Percentiles rank a stretch among this genome's conserved stretches.
phyloP scores from a whole-genome alignment of 2,888 invertebrate species.

The Chirona hameri region DNA sequence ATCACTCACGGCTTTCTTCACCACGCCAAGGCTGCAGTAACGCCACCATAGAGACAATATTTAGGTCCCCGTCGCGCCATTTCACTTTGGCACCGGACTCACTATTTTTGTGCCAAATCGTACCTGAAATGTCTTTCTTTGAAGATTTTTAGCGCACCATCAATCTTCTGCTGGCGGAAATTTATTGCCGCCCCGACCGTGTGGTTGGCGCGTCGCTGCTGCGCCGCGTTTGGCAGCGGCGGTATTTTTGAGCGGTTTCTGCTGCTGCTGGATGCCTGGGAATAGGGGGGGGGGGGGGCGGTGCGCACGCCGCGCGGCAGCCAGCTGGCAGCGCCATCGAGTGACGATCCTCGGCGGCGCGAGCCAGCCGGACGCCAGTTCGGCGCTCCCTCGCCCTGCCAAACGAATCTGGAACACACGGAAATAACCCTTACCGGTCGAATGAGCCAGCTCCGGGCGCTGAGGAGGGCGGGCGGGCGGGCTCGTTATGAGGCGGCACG shows the following conservation, averaged over 20 bases:
- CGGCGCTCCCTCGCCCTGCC: not conserved
- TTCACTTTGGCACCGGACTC: not conserved
- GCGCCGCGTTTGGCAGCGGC: not conserved
- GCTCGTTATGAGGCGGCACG: no score
- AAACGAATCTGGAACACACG: not conserved
- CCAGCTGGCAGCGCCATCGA: not conserved
- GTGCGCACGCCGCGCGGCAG: not conserved
- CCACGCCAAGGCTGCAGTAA: not conserved
- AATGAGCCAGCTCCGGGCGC: not conserved
- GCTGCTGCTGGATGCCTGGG: not conserved
- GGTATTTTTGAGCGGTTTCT: not conserved
- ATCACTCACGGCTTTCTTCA: not conserved
- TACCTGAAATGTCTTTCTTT: not conserved
- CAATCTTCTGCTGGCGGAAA: not conserved
- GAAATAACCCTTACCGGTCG: conserved; percentile 2
- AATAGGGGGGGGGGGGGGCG: not conserved
- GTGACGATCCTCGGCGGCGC: not conserved
- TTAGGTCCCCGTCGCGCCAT: not conserved
- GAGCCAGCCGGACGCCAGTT: not conserved
- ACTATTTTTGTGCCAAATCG: not conserved
- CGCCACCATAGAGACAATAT: not conserved
- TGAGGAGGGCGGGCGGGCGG: no score
- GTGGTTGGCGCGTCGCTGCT: not conserved
- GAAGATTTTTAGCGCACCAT: conserved; percentile 7
- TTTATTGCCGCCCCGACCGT: not conserved